phyloP scores from a whole-genome alignment of 2,113 vertebrate genomes.

The Ancistrus triradiatus region DNA sequence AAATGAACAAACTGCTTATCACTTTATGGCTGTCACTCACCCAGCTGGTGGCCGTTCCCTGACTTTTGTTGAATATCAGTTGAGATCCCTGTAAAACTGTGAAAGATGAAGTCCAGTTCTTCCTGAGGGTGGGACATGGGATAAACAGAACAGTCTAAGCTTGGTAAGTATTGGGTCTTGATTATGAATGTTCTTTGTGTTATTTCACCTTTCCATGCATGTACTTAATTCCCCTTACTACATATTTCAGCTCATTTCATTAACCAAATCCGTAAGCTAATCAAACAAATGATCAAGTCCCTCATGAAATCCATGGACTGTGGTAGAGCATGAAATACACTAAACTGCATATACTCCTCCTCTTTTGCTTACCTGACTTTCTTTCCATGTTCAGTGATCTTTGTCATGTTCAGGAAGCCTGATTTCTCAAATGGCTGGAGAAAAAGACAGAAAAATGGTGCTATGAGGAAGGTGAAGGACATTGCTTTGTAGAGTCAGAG shows the following conservation, averaged over 20 bases:
- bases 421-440: conserved; percentile 89
- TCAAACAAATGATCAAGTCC: no score
- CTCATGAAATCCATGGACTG: no score
- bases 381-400: conserved; percentile 93
- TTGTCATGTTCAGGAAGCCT: conserved; percentile 87
- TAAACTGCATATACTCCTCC: no score
- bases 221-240: no score
- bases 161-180: not conserved
- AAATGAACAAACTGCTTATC: not conserved
- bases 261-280: no score
- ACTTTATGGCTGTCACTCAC: conserved; percentile 65
- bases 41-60: conserved; percentile 89
- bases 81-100: conserved; percentile 83
- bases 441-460: conserved; percentile 10
- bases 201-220: not conserved
- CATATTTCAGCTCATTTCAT: no score
- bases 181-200: not conserved
- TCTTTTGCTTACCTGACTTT: conserved; percentile 80
- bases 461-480: not conserved
- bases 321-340: no score
- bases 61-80: conserved; percentile 86
- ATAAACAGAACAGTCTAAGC: not conserved
- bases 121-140: conserved; percentile 67
- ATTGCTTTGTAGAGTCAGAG: no score
- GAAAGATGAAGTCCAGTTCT: conserved; percentile 94